A percentile compares a stretch with the other conserved stretches of the same genome.
Evolutionary conservation across 2,888 invertebrate species (phyloP).

Genomic region (Volucella zonaria): DNA sequence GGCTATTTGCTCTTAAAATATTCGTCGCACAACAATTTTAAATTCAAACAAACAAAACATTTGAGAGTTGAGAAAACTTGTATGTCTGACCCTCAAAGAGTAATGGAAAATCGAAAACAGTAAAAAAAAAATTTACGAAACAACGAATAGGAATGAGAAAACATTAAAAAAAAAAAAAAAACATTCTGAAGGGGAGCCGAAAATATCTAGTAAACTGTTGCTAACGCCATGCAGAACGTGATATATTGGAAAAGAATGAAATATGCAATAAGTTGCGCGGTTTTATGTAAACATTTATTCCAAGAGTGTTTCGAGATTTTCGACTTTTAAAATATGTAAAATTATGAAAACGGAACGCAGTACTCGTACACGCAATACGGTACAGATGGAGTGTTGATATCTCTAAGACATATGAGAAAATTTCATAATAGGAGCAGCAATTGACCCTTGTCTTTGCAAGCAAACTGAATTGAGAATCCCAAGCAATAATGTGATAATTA

Average conservation of each 20-base stretch:
- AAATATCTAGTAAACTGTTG: constrained; percentile 22
- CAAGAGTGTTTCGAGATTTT: constrained; percentile 14
- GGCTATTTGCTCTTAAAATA: constrained; percentile 26
- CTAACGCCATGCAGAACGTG: neutral
- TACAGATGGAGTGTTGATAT: no score
- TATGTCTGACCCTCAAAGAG: constrained; percentile 34
- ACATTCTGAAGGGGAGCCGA: neutral
- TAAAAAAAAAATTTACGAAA: neutral
- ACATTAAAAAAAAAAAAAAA: constrained; percentile 1
- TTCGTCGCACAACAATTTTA: constrained; percentile 15
- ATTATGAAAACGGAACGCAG: constrained; percentile 15
- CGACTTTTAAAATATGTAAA: constrained; percentile 27
- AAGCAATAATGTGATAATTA: no score
- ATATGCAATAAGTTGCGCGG: constrained; percentile 20
- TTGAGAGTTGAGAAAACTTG: constrained; percentile 40
- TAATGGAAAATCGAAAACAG: constrained; percentile 12
- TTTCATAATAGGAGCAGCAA: no score
- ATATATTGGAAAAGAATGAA: neutral
- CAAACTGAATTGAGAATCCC: no score
- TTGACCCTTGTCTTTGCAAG: no score
- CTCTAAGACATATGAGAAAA: no score
- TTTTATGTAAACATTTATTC: constrained; percentile 42
- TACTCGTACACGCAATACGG: neutral
- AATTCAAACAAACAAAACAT: constrained; percentile 48
- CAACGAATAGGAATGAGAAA: neutral